Evolutionary conservation across 2,113 vertebrate species (phyloP).

Genomic region (Tragelaphus strepsiceros): DNA sequence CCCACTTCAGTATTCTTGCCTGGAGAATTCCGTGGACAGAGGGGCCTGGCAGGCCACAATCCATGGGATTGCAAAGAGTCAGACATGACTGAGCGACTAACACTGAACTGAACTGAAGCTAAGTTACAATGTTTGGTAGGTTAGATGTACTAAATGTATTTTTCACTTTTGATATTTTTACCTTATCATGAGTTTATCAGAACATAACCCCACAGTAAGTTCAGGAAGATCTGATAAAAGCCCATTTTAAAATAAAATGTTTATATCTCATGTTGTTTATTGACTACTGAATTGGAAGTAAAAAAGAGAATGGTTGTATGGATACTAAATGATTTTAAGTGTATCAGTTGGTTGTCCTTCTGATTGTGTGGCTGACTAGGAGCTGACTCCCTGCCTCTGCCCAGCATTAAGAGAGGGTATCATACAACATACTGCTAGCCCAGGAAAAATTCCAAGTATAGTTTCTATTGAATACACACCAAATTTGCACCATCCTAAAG

Average conservation of each 20-base stretch:
- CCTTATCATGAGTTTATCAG: not conserved
- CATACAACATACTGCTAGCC: not conserved
- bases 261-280: not conserved
- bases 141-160: not conserved
- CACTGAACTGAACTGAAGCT: not conserved
- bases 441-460: not conserved
- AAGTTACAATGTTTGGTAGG: not conserved
- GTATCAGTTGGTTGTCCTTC: not conserved
- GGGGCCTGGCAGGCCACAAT: not conserved
- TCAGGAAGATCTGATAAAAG: not conserved
- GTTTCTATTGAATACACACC: not conserved
- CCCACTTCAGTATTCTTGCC: not conserved
- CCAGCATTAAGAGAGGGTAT: not conserved
- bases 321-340: not conserved
- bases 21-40: not conserved
- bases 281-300: not conserved
- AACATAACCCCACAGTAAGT: not conserved
- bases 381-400: not conserved
- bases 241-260: not conserved
- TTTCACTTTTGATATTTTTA: not conserved
- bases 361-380: not conserved
- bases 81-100: not conserved
- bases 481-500: not conserved
- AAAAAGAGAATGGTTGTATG: not conserved
- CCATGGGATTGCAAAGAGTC: not conserved